A percentile compares a stretch with the other conserved stretches of the same genome.
phyloP scores from a whole-genome alignment of 2,888 invertebrate species.

The Dascillus cervinus region DNA sequence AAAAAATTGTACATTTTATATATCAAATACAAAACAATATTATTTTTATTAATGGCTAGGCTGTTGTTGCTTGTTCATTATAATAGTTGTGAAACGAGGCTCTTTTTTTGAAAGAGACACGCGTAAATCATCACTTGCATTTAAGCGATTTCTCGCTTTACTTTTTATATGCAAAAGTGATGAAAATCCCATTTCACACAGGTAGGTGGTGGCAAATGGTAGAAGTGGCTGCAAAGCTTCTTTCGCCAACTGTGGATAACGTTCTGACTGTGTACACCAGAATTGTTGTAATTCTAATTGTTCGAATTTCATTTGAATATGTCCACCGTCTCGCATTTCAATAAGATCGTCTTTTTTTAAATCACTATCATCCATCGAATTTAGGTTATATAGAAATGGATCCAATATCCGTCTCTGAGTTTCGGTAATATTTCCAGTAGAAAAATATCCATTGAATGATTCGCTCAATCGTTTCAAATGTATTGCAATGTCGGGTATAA shows the following conservation, averaged over 20 bases:
- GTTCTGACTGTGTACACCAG: constrained; percentile 10
- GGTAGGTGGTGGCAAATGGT: constrained; percentile 13
- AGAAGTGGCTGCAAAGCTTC: constrained; percentile 12
- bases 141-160: constrained; percentile 8
- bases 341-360: constrained; percentile 11
- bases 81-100: constrained; percentile 3
- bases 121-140: constrained; percentile 1
- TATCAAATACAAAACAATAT: constrained; percentile 1
- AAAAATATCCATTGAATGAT: constrained; percentile 8
- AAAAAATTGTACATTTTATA: too few species aligned
- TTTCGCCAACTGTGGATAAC: constrained; percentile 8
- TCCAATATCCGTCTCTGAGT: constrained; percentile 10
- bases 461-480: constrained; percentile 7
- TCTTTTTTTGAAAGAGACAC: constrained; percentile 4
- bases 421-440: constrained; percentile 7
- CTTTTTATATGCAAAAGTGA: constrained; percentile 4
- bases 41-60: constrained; percentile 1
- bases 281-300: constrained; percentile 8
- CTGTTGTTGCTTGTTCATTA: constrained; percentile 1
- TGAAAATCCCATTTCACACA: constrained; percentile 8
- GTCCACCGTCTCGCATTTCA: constrained; percentile 8
- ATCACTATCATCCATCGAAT: constrained; percentile 12
- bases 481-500: constrained; percentile 4
- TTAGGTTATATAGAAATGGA: constrained; percentile 12
- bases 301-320: constrained; percentile 5